Evolutionary conservation across 2,888 invertebrate species (phyloP).

Genomic region (Linnaemya vulpina): DNA sequence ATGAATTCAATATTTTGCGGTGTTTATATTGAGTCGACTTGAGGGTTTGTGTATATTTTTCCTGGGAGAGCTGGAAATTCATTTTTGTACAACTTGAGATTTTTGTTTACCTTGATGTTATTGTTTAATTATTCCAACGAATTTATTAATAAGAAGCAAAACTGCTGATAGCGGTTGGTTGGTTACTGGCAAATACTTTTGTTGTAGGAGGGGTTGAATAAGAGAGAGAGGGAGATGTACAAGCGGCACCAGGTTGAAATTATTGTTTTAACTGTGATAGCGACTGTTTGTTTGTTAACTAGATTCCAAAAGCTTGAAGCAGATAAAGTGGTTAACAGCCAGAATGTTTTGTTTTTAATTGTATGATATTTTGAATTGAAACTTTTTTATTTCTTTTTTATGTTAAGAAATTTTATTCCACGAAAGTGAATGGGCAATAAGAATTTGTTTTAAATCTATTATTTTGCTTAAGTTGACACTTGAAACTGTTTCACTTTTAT

Average conservation of each 20-base stretch:
- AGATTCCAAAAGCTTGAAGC: constrained; percentile 1
- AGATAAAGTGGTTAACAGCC: constrained; percentile 33
- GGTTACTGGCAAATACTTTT: constrained; percentile 44
- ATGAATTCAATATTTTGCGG: constrained; percentile 12
- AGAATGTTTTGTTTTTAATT: background rate
- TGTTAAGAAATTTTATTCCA: constrained; percentile 2
- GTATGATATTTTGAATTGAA: background rate
- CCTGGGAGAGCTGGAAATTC: background rate
- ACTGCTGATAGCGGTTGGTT: constrained; percentile 66
- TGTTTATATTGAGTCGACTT: background rate
- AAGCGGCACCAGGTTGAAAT: constrained; percentile 19
- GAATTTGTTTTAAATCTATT: background rate
- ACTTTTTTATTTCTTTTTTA: constrained; percentile 5
- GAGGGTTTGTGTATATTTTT: background rate
- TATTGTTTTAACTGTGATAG: constrained; percentile 10
- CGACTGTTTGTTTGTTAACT: constrained; percentile 41
- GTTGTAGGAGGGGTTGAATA: background rate
- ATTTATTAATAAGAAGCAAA: constrained; percentile 30
- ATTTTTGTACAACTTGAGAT: background rate
- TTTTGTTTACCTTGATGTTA: constrained; percentile 67
- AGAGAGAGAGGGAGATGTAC: background rate
- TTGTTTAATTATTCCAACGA: constrained; percentile 44
- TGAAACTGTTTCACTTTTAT: constrained; percentile 56
- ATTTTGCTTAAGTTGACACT: constrained; percentile 35
- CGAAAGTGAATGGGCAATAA: background rate